Percentiles rank a stretch among this genome's conserved stretches.
Conservation (phyloP, 2,888 invertebrate genomes). For the Hypselothyrea guttata region DNA sequence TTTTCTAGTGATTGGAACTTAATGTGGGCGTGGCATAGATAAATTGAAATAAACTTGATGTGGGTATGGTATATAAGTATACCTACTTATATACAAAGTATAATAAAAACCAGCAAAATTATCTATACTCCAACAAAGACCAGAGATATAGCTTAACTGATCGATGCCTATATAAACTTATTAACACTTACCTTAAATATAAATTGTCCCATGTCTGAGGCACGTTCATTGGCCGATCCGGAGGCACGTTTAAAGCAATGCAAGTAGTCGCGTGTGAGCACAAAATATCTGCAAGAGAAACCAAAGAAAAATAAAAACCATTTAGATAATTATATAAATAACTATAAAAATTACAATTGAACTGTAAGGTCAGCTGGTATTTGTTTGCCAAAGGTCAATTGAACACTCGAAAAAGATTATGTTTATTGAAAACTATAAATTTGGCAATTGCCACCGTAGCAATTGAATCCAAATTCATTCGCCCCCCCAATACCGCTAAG, state of each 20-base stretch:
- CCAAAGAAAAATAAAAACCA: constrained; percentile 9
- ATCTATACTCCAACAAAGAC: too few relatives aligned
- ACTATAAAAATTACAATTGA: background rate
- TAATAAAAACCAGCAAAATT: too few relatives aligned
- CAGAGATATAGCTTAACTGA: too few relatives aligned
- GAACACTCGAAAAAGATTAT: background rate
- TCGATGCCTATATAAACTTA: too few relatives aligned
- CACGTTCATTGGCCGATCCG: constrained; percentile 83
- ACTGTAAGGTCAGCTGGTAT: constrained; percentile 34
- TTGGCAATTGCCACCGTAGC: constrained; percentile 39
- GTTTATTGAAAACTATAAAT: background rate
- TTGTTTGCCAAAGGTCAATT: constrained; percentile 54
- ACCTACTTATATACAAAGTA: too few relatives aligned
- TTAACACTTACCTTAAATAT: constrained; percentile 84
- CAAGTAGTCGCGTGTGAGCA: constrained; percentile 86
- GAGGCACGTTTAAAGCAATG: constrained; percentile 86
- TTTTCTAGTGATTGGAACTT: too few relatives aligned
- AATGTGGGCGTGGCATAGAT: too few relatives aligned
- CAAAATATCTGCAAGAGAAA: constrained; percentile 84
- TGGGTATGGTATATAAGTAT: too few relatives aligned
- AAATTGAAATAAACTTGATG: too few relatives aligned
- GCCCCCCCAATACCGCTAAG: background rate
- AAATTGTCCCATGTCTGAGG: constrained; percentile 87
- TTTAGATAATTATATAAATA: constrained; percentile 4
- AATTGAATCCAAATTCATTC: constrained; percentile 21